A percentile compares a stretch with the other conserved stretches of the same genome.
Evolutionary conservation across 64 coral and sea anemone species (phyloP).

Genomic region (Orbicella faveolata): DNA sequence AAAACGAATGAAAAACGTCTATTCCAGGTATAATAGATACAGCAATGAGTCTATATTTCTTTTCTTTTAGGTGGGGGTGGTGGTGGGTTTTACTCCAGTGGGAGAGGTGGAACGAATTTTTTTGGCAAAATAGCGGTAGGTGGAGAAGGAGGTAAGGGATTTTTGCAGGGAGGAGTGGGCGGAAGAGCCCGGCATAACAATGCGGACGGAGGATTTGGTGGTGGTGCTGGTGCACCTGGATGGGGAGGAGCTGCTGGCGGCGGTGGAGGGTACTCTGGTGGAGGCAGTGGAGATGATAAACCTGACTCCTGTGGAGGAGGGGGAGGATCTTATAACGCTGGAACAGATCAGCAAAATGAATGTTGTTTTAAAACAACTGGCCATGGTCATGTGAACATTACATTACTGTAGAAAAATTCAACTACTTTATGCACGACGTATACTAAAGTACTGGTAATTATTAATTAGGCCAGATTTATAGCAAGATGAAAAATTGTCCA

Average conservation of each 20-base stretch:
- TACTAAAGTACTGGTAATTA: too few relatives aligned
- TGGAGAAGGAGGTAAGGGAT: constrained; percentile 15
- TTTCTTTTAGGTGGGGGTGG: background rate
- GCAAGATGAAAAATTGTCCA: too few relatives aligned
- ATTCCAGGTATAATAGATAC: too few relatives aligned
- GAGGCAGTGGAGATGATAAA: background rate
- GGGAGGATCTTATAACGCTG: background rate
- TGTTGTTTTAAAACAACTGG: constrained; percentile 7
- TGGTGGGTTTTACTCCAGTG: constrained; percentile 15
- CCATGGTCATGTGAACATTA: constrained; percentile 40
- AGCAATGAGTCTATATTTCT: background rate
- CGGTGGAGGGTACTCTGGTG: background rate
- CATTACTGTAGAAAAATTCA: background rate
- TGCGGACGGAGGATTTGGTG: background rate
- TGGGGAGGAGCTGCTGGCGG: background rate
- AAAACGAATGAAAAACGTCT: background rate
- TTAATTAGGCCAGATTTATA: too few relatives aligned
- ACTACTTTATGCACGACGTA: too few relatives aligned
- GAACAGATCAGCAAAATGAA: background rate
- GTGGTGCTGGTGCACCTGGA: background rate
- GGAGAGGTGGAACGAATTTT: background rate
- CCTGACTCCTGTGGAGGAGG: background rate
- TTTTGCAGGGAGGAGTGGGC: constrained; percentile 9
- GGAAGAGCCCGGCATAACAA: background rate
- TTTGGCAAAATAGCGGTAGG: background rate